phyloP scores from a whole-genome alignment of 2,888 invertebrate species.

The Thysanoteuthis rhombus region DNA sequence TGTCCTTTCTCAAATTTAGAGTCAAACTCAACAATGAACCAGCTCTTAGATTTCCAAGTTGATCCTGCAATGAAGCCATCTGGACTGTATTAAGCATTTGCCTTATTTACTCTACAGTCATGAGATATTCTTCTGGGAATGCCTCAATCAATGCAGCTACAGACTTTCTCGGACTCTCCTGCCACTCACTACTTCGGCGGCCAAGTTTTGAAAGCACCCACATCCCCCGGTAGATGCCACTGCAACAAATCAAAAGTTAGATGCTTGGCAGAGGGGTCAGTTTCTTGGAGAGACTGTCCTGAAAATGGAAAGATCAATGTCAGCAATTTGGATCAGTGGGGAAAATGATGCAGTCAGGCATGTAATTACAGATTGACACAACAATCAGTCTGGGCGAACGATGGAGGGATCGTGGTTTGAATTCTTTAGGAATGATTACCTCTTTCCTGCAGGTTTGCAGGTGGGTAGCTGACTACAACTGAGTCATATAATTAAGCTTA shows the following conservation, averaged over 20 bases:
- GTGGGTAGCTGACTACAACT: not conserved
- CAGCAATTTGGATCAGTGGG: not conserved
- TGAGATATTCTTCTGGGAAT: not conserved
- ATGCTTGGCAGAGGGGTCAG: not conserved
- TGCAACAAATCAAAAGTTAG: not conserved
- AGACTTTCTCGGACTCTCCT: not conserved
- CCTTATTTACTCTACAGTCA: not conserved
- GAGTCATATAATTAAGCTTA: too few species aligned
- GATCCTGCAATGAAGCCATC: not conserved
- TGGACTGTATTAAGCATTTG: not conserved
- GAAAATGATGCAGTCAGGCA: not conserved
- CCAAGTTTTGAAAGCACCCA: too few species aligned
- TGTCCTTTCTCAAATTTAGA: not conserved
- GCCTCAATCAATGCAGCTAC: not conserved
- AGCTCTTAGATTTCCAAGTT: not conserved
- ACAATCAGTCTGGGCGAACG: not conserved
- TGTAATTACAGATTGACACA: not conserved
- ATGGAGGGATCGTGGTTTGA: not conserved
- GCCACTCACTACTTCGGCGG: not conserved
- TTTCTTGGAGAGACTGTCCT: not conserved
- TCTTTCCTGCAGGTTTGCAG: not conserved
- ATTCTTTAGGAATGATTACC: not conserved
- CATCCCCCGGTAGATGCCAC: too few species aligned
- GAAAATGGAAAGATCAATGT: not conserved
- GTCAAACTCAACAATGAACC: not conserved